Evolutionary conservation across 1,140 invertebrate species (phyloP).

Genomic region (Conus betulinus): DNA sequence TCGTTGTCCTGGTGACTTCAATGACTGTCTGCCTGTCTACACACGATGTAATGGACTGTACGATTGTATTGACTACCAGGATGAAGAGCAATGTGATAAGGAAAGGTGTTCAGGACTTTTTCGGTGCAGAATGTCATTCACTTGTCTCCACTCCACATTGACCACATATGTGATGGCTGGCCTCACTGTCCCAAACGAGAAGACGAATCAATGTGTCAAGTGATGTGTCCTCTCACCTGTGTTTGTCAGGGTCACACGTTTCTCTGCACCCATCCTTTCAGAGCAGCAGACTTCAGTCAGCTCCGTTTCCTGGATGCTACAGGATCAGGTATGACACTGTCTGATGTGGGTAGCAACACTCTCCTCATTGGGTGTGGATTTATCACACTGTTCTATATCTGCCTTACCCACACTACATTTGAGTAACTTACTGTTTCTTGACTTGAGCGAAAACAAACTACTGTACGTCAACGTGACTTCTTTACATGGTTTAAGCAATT

Average conservation of each 20-base stretch:
- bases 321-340: background rate
- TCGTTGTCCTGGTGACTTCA: background rate
- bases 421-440: conserved; percentile 23
- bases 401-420: background rate
- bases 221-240: conserved; percentile 47
- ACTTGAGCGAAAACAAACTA: background rate
- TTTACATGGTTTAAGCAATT: conserved; percentile 22
- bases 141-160: background rate
- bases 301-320: conserved; percentile 10
- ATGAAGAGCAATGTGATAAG: conserved; percentile 7
- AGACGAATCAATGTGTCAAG: conserved; percentile 36
- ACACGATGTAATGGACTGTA: conserved; percentile 21
- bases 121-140: background rate
- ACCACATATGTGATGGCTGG: conserved; percentile 11
- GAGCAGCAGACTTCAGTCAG: background rate
- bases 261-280: background rate
- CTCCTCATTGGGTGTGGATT: background rate
- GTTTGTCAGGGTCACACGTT: conserved; percentile 23
- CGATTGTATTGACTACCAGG: background rate
- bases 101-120: conserved; percentile 35
- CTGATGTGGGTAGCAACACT: background rate
- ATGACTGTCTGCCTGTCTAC: background rate
- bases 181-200: conserved; percentile 38
- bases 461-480: background rate
- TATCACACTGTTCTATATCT: background rate